Evolutionary conservation across 1,140 invertebrate species (phyloP), one percentile per base, ranked within the genome.

Genomic region (Bombus vancouverensis): DNA sequence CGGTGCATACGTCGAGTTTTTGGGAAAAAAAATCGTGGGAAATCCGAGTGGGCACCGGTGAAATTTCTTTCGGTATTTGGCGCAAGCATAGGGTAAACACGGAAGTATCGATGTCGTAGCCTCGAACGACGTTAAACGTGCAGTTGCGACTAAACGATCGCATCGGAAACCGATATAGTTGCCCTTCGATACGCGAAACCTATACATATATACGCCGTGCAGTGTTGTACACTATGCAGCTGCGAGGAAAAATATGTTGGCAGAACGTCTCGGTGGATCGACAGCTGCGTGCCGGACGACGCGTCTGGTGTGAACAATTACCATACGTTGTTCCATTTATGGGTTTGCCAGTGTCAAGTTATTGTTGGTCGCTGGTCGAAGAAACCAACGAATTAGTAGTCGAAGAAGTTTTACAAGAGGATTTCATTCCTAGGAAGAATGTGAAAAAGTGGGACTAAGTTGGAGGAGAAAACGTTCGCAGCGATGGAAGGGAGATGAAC

Each of bases 271-370:
- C 73, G 37, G 65, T 15, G 62, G 71, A 68, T 85, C 84, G 84
- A 75, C 84, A 81, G 79, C 79, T 85, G 84, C 71, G 39, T 32
- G 84, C 71, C 44, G 44, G 10, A 12, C 72, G 72, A 22, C 73
- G 80, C 72, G 62, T 87, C 81, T 62, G 72, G 42, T 59, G 81
- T 68, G 32, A 73, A 73, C 81, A 73, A 77, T 87, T 83, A 73
- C 57, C 65, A 78, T 65, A 71, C 59, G 78, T 76, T 71, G 77
- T 37, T 68, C 78, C 71, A 53, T 81, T 75, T 81, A 70, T 37
- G n/a, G 25, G 42, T 1, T 32, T 32, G 34, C 39, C n/a, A 25
- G 15, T 34, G 32, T n/a, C 42, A 68, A 44, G 22, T 10, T 18
- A 15, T 37, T 75, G 32, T 15, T 32, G 6, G n/a, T 3, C 9